Conservation (phyloP, 1,140 invertebrate genomes). For the Drosophila athabasca region DNA sequence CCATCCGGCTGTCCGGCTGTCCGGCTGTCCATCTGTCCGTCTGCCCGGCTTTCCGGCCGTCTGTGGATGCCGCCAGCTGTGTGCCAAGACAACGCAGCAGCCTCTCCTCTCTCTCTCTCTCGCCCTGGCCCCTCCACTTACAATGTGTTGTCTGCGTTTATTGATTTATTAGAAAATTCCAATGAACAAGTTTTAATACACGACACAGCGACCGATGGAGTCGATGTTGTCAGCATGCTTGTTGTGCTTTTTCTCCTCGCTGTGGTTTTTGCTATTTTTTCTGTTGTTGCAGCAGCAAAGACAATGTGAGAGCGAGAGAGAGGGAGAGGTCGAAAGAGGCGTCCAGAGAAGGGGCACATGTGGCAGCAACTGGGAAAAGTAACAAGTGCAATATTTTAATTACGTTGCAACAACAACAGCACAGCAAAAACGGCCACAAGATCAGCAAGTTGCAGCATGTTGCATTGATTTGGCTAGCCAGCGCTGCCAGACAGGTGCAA, state of each 20-base stretch:
- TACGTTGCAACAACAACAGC: constrained; percentile 50
- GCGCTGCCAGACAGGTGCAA: constrained; percentile 44
- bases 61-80: constrained; percentile 68
- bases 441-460: constrained; percentile 35
- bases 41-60: constrained; percentile 35
- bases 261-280: constrained; percentile 26
- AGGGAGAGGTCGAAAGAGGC: not conserved
- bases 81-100: constrained; percentile 45
- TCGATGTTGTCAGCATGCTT: constrained; percentile 50
- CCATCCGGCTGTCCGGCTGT: constrained; percentile 19
- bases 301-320: constrained; percentile 27
- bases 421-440: constrained; percentile 24
- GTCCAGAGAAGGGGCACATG: not conserved
- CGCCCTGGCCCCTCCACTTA: constrained; percentile 19
- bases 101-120: constrained; percentile 2
- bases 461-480: constrained; percentile 39
- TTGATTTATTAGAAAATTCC: constrained; percentile 83
- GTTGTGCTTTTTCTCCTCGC: constrained; percentile 45
- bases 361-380: constrained; percentile 43
- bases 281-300: constrained; percentile 22
- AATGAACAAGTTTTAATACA: constrained; percentile 83
- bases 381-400: constrained; percentile 83
- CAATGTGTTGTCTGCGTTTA: constrained; percentile 80
- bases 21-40: constrained; percentile 1
- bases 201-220: constrained; percentile 64